A percentile compares a stretch with the other conserved stretches of the same genome.
Evolutionary conservation across 2,113 vertebrate genomes (phyloP).

Genomic region (Narcine bancroftii): DNA sequence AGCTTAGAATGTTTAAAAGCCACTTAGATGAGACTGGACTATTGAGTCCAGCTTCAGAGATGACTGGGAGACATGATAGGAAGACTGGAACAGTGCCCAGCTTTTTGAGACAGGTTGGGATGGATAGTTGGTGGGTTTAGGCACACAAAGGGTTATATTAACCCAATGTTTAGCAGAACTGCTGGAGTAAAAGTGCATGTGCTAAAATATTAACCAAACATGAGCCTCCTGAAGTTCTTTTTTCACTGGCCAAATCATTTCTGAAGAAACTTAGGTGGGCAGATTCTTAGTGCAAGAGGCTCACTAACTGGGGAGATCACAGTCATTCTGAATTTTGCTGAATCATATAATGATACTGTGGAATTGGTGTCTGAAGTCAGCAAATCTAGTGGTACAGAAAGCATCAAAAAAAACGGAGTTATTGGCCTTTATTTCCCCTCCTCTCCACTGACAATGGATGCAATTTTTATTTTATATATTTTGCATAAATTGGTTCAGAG

Average conservation of each 20-base stretch:
- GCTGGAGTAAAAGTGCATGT: neutral
- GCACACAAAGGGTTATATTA: neutral
- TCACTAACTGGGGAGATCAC: slow-evolving; percentile 15
- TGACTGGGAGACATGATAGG: neutral
- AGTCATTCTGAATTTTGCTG: slow-evolving; percentile 36
- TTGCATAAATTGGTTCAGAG: neutral
- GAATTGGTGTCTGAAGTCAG: neutral
- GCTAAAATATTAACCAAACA: slow-evolving; percentile 29
- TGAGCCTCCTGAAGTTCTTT: slow-evolving; percentile 19
- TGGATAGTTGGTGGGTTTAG: neutral
- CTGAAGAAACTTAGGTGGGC: neutral
- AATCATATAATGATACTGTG: slow-evolving; percentile 34
- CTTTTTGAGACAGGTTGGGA: neutral
- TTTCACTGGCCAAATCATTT: slow-evolving; percentile 19
- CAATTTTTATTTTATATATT: neutral
- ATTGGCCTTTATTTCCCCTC: neutral
- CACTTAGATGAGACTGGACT: neutral
- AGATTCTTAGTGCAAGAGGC: neutral
- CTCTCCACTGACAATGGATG: neutral
- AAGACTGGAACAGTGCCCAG: neutral
- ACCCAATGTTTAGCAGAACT: neutral
- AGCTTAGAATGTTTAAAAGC: neutral
- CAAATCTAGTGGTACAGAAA: neutral
- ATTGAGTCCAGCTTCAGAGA: neutral
- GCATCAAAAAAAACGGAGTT: neutral